Evolutionary conservation across 2,113 vertebrate genomes (phyloP), one percentile per base, ranked within the genome.

Genomic region (Andinoacara biseriatus): DNA sequence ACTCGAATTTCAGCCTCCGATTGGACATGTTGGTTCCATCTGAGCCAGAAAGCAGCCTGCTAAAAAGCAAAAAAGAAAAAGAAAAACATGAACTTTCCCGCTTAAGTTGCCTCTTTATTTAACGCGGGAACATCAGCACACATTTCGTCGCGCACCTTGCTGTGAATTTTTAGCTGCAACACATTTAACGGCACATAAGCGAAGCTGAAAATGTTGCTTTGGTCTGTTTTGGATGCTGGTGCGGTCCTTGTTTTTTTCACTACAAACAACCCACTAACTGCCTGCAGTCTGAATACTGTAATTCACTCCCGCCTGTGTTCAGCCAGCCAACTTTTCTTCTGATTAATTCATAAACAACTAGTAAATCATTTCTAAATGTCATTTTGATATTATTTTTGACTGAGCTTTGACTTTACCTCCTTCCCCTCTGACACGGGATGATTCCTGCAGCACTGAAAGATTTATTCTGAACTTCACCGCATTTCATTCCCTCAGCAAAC

Each of bases 371-470:
- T 18, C 40, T 69, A 46, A 49, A 69, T 29, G 24, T 69, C 24
- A 69, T 49, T 49, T 49, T 2, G 3, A 69, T 46, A 43, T 69
- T 49, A 29, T 49, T 69, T 49, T 49, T 69, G 15, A 69, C 9
- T 26, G 40, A 29, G 7, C 43, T 40, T 56, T 14, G 11, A 29
- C 61, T 83, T 60, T 9, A 38, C 5, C 43, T 58, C 15, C 3
- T 22, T 31, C 31, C 18, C 29, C 29, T 49, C 77, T 5, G 15
- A 24, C n/a, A 31, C 5, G 29, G 31, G 69, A 81, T 67, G 26
- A 82, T 59, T 78, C 67, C 72, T 54, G 38, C 69, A 4, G 10
- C n/a, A 46, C 1, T 89, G 72, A 84, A 74, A 81, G 61, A 79
- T 74, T 69, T 43, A 61, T 58, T 62, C 10, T 61, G 67, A 78